phyloP scores from a whole-genome alignment of 2,888 invertebrate genomes.

The Saturnia pavonia region DNA sequence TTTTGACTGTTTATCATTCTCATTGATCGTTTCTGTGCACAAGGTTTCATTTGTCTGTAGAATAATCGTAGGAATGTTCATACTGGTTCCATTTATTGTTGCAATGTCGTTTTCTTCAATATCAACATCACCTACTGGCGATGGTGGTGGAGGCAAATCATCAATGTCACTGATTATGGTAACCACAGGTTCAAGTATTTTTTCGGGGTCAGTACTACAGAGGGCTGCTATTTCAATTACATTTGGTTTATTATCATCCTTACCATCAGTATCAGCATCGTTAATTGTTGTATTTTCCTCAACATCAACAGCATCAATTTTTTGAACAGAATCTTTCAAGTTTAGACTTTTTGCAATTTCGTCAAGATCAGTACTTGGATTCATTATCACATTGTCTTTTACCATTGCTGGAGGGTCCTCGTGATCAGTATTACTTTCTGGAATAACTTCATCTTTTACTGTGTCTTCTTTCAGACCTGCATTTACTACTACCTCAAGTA shows the following conservation, averaged over 20 bases:
- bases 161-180: constrained; percentile 17
- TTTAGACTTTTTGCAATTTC: neutral
- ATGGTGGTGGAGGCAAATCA: constrained; percentile 25
- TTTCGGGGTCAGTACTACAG: neutral
- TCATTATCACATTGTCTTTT: neutral
- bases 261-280: neutral
- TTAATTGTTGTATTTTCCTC: neutral
- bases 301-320: neutral
- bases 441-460: neutral
- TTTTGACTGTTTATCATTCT: neutral
- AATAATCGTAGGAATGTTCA: constrained; percentile 1
- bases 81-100: neutral
- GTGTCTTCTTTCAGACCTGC: neutral
- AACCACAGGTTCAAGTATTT: constrained; percentile 1
- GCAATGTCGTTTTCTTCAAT: neutral
- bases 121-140: constrained; percentile 5
- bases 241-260: neutral
- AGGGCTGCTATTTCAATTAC: neutral
- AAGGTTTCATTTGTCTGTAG: neutral
- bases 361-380: neutral
- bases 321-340: neutral
- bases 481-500: neutral
- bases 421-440: neutral
- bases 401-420: neutral
- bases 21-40: neutral